Percentiles rank a stretch among this genome's conserved stretches.
Evolutionary conservation across 2,888 invertebrate genomes (phyloP).

Genomic region (Parapristionchus giblindavisi): DNA sequence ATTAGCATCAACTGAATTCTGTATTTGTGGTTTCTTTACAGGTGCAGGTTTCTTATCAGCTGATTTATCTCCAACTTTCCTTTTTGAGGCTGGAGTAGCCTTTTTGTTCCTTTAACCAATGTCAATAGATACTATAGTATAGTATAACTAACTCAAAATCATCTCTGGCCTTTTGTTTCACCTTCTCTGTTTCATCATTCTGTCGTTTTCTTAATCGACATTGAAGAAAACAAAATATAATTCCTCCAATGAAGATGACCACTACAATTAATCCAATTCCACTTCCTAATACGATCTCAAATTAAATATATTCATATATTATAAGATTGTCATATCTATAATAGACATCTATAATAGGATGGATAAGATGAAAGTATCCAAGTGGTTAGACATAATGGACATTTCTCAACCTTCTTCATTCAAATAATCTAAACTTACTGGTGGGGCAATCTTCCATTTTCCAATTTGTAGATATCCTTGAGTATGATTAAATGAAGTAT

Average conservation of each 20-base stretch:
- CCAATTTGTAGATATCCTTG: slow-evolving; percentile 26
- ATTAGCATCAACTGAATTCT: slow-evolving; percentile 1
- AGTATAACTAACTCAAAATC: slow-evolving; percentile 20
- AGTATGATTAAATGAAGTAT: not conserved
- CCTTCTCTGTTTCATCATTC: slow-evolving; percentile 19
- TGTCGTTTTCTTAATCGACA: slow-evolving; percentile 23
- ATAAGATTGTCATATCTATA: too few relatives aligned
- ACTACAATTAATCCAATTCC: slow-evolving; percentile 5
- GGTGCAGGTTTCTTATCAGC: slow-evolving; percentile 18
- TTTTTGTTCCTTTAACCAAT: slow-evolving; percentile 6
- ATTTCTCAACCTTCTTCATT: too few relatives aligned
- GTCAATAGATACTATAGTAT: not conserved
- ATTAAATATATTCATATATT: not conserved
- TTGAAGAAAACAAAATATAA: slow-evolving; percentile 16
- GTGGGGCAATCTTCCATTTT: slow-evolving; percentile 22
- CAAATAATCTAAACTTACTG: too few relatives aligned
- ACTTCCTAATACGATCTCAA: slow-evolving; percentile 3
- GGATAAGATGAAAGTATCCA: too few relatives aligned
- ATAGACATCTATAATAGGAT: too few relatives aligned
- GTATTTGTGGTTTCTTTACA: not conserved
- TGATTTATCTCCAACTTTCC: slow-evolving; percentile 17
- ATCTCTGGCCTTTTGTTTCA: slow-evolving; percentile 29
- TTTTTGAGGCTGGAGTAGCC: slow-evolving; percentile 10
- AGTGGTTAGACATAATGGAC: too few relatives aligned
- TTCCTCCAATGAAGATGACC: not conserved